Base-by-base conservation (phyloP, 2,888 invertebrate species). In the Rotaria magnacalcarata region DNA sequence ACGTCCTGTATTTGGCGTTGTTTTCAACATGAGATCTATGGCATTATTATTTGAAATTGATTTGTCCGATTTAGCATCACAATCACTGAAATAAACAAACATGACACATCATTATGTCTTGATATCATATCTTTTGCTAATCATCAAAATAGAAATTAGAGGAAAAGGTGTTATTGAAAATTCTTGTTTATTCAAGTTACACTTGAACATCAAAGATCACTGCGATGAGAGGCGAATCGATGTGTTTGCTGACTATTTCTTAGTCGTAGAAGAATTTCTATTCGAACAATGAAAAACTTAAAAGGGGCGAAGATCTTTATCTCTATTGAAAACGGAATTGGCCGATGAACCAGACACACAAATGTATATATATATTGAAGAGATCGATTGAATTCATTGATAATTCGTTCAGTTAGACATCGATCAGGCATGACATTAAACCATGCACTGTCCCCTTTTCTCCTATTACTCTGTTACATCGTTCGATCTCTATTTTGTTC, bases 301-400 rank as follows among this genome's bases (percentile, higher is more conserved):
- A 67, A 67, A 0, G 5, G 21, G 21, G 21, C 6, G 34, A 67
- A 67, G 67, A 67, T 67, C 34, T 67, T 67, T 27, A 67, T 67
- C 67, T 67, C 19, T 67, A 10, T 27, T 27, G 34, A 41, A 19
- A 27, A 27, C 67, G 34, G 67, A 34, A 67, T 34, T 34, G 67
- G 34, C 34, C 34, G 67, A 67, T 67, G 67, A 41, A 67, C 14
- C 34, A 67, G 67, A 67, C 67, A 67, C 19, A 60, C 27, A 27
- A 10, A 60, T 8, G 14, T 60, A n/a, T 60, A 60, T n/a, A 60
- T 60, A 14, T n/a, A 60, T n/a, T 27, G 50, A n/a, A 75, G 21
- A 75, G 24, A 34, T 47, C 80, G 80, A 80, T 80, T 80, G 80
- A 80, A 80, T 80, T 41, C 47, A 80, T 47, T 80, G 80, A 80